Percentiles rank a stretch among this genome's conserved stretches.
These are phyloP conservation scores for Drosophila takahashii DNA, from an alignment of 1,140 invertebrate species.

Conservation along the genomic window DNA sequence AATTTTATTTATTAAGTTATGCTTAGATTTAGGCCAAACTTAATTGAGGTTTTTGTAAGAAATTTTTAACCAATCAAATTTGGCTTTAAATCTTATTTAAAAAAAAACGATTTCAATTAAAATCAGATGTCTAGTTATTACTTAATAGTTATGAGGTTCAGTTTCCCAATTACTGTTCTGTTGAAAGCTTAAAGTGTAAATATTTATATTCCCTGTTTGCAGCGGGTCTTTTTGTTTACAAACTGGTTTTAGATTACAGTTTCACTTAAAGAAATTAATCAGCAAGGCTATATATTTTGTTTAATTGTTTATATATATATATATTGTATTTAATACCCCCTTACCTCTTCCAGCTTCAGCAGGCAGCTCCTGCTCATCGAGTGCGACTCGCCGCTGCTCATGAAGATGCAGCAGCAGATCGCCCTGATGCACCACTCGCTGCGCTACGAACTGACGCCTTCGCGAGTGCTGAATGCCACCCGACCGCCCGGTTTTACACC, in stretches of 20 bases:
- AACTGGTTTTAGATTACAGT: neutral
- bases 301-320: neutral
- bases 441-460: slow-evolving; percentile 88
- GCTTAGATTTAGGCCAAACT: too few relatives aligned
- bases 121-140: too few relatives aligned
- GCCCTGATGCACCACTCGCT: slow-evolving; percentile 90
- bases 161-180: too few relatives aligned
- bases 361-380: slow-evolving; percentile 86
- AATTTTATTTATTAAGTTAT: too few relatives aligned
- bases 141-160: too few relatives aligned
- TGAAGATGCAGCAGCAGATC: slow-evolving; percentile 90
- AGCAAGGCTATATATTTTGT: neutral
- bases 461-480: slow-evolving; percentile 88
- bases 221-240: neutral
- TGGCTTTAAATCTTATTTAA: too few relatives aligned
- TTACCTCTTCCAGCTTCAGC: slow-evolving; percentile 80
- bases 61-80: too few relatives aligned
- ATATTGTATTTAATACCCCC: neutral
- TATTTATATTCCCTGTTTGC: neutral
- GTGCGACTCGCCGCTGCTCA: slow-evolving; percentile 86
- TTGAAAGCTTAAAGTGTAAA: too few relatives aligned
- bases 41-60: too few relatives aligned
- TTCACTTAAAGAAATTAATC: neutral
- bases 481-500: slow-evolving; percentile 91
- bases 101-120: too few relatives aligned